Percentiles rank a stretch among this genome's conserved stretches.
Conservation (phyloP, 1,140 invertebrate genomes). For the Nasonia longicornis region DNA sequence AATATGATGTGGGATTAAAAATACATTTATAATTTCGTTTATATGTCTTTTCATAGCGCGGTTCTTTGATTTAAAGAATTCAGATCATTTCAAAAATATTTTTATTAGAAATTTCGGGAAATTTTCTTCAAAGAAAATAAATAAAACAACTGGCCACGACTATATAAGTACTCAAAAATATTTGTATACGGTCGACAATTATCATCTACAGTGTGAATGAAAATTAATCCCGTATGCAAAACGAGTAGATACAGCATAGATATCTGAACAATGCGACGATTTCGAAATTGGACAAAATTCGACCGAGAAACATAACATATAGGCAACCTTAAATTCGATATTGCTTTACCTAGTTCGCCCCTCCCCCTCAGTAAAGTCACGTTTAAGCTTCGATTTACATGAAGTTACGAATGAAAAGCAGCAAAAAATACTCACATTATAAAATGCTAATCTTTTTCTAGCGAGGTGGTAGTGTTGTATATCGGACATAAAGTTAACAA, state of each 20-base stretch:
- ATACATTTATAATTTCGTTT: too few relatives aligned
- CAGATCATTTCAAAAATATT: too few relatives aligned
- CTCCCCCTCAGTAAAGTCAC: background rate
- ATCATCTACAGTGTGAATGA: too few relatives aligned
- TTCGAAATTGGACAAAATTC: background rate
- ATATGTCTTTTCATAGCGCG: too few relatives aligned
- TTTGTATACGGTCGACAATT: too few relatives aligned
- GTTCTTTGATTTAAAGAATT: too few relatives aligned
- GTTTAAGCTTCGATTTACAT: background rate
- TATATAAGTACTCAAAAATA: too few relatives aligned
- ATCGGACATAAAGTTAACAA: background rate
- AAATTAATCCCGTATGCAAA: too few relatives aligned
- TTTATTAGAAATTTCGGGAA: too few relatives aligned
- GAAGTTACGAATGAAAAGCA: background rate
- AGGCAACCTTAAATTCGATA: background rate
- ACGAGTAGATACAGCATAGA: background rate
- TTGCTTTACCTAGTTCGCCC: background rate
- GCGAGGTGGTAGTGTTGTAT: background rate
- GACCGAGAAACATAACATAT: background rate
- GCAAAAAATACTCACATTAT: background rate
- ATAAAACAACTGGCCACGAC: too few relatives aligned
- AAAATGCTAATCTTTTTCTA: background rate
- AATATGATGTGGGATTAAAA: too few relatives aligned
- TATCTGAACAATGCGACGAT: background rate
- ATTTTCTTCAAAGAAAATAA: too few relatives aligned